Evolutionary conservation across 2,113 vertebrate species (phyloP).

Genomic region (Pipa parva): DNA sequence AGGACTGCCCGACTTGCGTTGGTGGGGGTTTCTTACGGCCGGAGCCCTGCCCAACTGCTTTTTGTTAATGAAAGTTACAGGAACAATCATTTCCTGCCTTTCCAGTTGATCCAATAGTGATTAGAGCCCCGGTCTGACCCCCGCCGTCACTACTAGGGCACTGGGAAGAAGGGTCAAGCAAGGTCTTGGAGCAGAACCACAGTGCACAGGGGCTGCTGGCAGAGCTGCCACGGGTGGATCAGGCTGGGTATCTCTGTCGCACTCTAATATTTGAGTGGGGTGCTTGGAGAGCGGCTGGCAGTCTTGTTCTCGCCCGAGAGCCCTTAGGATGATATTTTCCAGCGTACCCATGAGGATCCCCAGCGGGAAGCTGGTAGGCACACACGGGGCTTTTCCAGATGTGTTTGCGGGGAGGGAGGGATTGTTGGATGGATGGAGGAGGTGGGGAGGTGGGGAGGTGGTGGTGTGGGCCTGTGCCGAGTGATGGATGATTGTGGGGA

Average conservation of each 20-base stretch:
- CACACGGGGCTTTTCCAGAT: too few species aligned
- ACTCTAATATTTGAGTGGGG: neutral
- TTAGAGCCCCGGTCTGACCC: constrained; percentile 2
- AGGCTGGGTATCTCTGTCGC: neutral
- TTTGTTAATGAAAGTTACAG: constrained; percentile 43
- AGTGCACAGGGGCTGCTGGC: constrained; percentile 23
- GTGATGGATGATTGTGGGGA: neutral
- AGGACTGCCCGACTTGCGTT: neutral
- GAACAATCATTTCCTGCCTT: constrained; percentile 25
- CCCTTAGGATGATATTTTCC: constrained; percentile 48
- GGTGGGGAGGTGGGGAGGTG: neutral
- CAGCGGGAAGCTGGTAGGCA: constrained; percentile 54
- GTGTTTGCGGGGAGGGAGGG: neutral
- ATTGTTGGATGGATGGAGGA: neutral
- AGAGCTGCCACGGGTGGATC: neutral
- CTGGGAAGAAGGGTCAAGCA: neutral
- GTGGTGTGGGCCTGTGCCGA: too few species aligned
- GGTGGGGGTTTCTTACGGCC: neutral
- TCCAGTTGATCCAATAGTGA: constrained; percentile 13
- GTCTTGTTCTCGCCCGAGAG: too few species aligned
- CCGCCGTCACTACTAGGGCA: neutral
- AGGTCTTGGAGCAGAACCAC: neutral
- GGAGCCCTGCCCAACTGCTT: constrained; percentile 7
- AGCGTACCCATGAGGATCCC: constrained; percentile 47
- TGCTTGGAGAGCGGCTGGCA: neutral